Evolutionary conservation across 2,113 vertebrate genomes (phyloP), one percentile per base, ranked within the genome.

Genomic region (Tupaia chinensis): DNA sequence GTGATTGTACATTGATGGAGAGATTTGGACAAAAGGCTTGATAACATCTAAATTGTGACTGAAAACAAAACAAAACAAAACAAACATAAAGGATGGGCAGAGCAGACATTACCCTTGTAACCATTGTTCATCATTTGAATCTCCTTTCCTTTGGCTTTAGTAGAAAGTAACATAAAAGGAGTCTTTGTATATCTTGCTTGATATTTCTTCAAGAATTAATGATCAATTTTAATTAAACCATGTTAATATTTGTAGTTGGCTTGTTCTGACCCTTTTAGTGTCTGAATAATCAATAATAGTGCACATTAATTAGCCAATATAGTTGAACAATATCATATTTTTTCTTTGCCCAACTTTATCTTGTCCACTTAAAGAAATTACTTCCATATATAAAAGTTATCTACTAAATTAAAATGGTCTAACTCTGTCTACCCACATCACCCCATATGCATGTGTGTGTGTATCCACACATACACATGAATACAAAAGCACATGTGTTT

Each of bases 201-300:
- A 74, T 87, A 89, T 77, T 95, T 96, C 74, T 83, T 93, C 32
- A 89, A 94, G 53, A 95, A 95, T 96, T 95, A 88, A 95, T 92
- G 56, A 95, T 93, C n/a, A 87, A 66, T 93, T 96, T 94, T 97
- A 97, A 95, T 87, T 96, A 93, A 94, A 2, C 53, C 23, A 63
- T 86, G 70, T 34, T 93, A 95, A 95, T 96, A 95, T 94, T 89
- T 97, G 80, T 65, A 94, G 66, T 84, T 94, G 29, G 9, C n/a
- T 96, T 96, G 4, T 74, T 65, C 66, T 93, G 29, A 95, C 32
- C 32, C 20, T 89, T 93, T 96, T 89, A 96, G 9, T 81, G 14
- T 83, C n/a, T 91, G 32, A 91, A 81, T 65, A 88, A 97, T 94
- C 95, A 87, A 96, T 93, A 97, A 60, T 23, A n/a, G 2, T 80